Conservation (phyloP, 2,113 vertebrate species). For the Odobenus rosmarus region DNA sequence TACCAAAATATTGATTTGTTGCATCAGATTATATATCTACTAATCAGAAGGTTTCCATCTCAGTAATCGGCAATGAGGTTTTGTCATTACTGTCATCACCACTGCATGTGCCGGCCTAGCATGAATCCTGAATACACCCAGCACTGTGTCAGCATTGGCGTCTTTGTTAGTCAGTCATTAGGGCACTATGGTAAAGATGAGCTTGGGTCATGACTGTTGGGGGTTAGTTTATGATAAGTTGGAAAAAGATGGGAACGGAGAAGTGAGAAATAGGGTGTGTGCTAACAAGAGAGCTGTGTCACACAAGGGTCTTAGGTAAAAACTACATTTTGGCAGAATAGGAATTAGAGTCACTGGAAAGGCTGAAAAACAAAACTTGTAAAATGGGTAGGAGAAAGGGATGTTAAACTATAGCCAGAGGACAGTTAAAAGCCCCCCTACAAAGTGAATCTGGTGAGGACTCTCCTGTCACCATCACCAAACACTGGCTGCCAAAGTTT, state of each 20-base stretch:
- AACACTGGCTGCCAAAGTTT: background rate
- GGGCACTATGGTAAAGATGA: background rate
- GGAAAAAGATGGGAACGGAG: background rate
- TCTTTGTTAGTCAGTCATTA: background rate
- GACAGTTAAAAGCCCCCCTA: background rate
- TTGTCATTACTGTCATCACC: background rate
- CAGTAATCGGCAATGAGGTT: background rate
- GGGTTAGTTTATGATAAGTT: background rate
- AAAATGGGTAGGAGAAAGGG: background rate
- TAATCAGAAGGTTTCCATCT: background rate
- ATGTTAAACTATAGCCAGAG: background rate
- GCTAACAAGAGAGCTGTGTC: background rate
- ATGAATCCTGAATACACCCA: too few relatives aligned
- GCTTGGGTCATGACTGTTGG: background rate
- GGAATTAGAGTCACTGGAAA: background rate
- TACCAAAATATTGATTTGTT: background rate
- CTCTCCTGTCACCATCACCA: background rate
- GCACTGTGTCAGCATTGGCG: background rate
- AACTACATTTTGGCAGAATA: background rate
- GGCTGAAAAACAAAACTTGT: background rate
- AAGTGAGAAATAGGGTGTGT: background rate
- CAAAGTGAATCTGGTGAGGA: background rate
- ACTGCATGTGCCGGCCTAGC: background rate
- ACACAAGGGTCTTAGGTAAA: background rate
- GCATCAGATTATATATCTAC: background rate